Conservation (phyloP, 2,888 invertebrate species). For the Papilio gigon region DNA sequence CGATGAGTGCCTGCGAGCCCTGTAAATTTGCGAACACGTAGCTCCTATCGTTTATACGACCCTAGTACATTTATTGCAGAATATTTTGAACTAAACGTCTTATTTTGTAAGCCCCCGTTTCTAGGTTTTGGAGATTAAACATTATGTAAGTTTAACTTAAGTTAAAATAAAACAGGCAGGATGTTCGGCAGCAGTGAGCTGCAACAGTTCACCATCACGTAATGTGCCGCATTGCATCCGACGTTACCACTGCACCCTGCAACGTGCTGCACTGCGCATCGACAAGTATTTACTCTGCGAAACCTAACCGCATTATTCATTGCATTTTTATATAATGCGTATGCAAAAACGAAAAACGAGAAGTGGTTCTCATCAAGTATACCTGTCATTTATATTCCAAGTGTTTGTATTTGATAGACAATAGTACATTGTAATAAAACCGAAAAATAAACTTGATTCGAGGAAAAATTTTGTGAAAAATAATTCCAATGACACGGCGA, state of each 20-base stretch:
- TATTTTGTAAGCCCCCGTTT: too few species aligned
- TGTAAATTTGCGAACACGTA: conserved; percentile 63
- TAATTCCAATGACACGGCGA: conserved; percentile 26
- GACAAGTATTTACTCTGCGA: conserved; percentile 32
- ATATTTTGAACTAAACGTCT: too few species aligned
- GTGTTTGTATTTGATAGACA: background rate
- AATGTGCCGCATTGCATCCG: conserved; percentile 39
- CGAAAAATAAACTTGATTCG: background rate
- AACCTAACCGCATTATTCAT: conserved; percentile 10
- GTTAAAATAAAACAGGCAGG: conserved; percentile 1
- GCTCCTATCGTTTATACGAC: conserved; percentile 54
- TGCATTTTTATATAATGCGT: background rate
- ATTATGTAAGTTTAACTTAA: background rate
- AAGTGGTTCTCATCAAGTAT: too few species aligned
- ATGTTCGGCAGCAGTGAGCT: conserved; percentile 30
- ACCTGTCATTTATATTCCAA: background rate
- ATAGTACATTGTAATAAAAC: background rate
- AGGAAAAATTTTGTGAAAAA: conserved; percentile 13
- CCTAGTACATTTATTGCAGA: conserved; percentile 68
- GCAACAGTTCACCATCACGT: conserved; percentile 35
- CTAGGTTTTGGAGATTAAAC: background rate
- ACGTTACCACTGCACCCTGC: conserved; percentile 10
- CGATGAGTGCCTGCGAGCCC: conserved; percentile 48
- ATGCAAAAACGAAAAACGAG: too few species aligned
- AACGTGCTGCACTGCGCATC: conserved; percentile 28